Percentiles rank a stretch among this genome's conserved stretches.
These are phyloP conservation scores for Podotricha telesiphe DNA, from an alignment of 2,888 invertebrate genomes.

Conservation along the genomic window DNA sequence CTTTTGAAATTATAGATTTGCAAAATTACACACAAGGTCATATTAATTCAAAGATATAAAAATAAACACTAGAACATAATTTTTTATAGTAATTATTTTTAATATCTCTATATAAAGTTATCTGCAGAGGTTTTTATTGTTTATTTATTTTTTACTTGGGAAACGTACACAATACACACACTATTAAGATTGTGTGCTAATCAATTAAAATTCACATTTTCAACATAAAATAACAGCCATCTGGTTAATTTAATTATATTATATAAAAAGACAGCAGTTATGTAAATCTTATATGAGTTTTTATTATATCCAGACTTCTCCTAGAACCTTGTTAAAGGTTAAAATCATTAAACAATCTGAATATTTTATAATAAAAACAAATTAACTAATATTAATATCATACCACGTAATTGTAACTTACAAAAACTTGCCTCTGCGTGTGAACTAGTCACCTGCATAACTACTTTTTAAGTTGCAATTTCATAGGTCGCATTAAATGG, in stretches of 20 bases:
- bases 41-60: too few relatives aligned
- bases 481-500: background rate
- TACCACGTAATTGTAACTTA: background rate
- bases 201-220: background rate
- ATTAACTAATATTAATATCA: background rate
- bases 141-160: too few relatives aligned
- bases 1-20: too few relatives aligned
- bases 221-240: background rate
- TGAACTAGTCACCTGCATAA: background rate
- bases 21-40: too few relatives aligned
- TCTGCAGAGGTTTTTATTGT: too few relatives aligned
- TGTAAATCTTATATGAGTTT: slow-evolving; percentile 6
- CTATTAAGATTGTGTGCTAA: too few relatives aligned
- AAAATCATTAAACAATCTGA: slow-evolving; percentile 17
- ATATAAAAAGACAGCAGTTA: background rate
- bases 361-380: slow-evolving; percentile 1
- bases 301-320: background rate
- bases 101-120: background rate
- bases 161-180: too few relatives aligned
- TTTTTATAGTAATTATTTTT: too few relatives aligned
- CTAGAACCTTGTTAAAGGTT: background rate
- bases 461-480: background rate
- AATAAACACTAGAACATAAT: too few relatives aligned
- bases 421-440: background rate
- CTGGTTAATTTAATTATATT: background rate